Evolutionary conservation across 2,113 vertebrate species (phyloP).

Genomic region (Leptobrachium leishanense): DNA sequence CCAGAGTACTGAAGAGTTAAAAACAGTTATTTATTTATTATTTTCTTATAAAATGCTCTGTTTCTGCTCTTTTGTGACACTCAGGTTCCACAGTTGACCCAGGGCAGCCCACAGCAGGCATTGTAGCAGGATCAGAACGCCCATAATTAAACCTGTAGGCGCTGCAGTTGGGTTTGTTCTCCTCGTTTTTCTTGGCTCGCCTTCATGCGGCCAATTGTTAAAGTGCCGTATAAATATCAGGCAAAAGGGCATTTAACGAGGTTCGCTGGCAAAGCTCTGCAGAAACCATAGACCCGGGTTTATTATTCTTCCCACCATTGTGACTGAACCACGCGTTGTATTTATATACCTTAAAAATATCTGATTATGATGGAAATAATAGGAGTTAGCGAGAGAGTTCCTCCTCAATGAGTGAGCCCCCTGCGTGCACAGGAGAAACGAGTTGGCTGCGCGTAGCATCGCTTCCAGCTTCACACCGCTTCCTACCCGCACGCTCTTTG

Average conservation of each 20-base stretch:
- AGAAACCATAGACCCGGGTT: slow-evolving; percentile 56
- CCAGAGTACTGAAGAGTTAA: no score
- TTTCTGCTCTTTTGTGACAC: no score
- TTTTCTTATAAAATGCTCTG: no score
- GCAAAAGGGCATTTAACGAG: slow-evolving; percentile 39
- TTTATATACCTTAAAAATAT: slow-evolving; percentile 48
- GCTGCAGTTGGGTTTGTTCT: not conserved
- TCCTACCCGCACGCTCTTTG: not conserved
- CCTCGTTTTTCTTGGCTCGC: slow-evolving; percentile 53
- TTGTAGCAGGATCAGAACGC: not conserved
- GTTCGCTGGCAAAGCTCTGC: slow-evolving; percentile 48
- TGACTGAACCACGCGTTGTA: slow-evolving; percentile 63
- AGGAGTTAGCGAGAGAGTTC: slow-evolving; percentile 58
- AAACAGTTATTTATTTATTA: no score
- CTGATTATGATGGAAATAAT: slow-evolving; percentile 55
- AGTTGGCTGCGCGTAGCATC: not conserved
- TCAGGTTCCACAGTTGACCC: no score
- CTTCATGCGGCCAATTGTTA: slow-evolving; percentile 51
- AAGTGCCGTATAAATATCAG: slow-evolving; percentile 51
- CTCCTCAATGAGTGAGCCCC: slow-evolving; percentile 45
- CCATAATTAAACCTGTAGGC: not conserved
- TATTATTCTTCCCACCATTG: slow-evolving; percentile 77
- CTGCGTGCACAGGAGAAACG: not conserved
- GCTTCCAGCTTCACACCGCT: not conserved
- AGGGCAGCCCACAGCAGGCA: no score